Evolutionary conservation across 2,797 vertebrate genomes (phyloP), one percentile per base, ranked within the genome.

Genomic region (Cirrhinus mrigala): DNA sequence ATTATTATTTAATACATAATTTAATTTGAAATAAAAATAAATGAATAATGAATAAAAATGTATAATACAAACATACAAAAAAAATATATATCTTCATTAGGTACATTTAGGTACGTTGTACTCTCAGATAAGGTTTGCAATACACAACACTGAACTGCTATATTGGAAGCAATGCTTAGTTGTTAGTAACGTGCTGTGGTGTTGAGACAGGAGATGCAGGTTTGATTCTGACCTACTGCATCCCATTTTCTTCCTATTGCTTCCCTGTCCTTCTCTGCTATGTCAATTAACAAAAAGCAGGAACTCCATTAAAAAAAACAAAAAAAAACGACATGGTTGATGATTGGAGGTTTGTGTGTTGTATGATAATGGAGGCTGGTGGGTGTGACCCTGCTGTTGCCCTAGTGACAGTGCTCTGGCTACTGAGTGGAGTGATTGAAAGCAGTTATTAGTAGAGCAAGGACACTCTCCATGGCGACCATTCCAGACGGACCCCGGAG

Each of bases 371-470:
- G 85, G 3, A 71, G 66, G 92, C 89, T 85, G 15, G 86, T 48
- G 87, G 87, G 90, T 89, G 84, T 85, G 90, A 75, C 85, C 84
- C 82, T 50, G 62, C 89, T 88, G 89, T 90, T 88, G 89, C 89
- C 81, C 87, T 82, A 88, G 90, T 91, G 89, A 91, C 89, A 86
- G 87, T 84, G 74, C 84, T 87, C 91, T 83, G 80, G 91, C 90
- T 90, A 90, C 85, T 90, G 89, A 94, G 56, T 92, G 92, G 48
- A 76, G 94, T 94, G 92, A 95, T 92, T 91, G 93, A 95, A 91
- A 91, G 92, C 89, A 90, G 92, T 93, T 94, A 93, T 95, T 94
- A 94, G 92, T 87, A 74, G 88, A 90, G 88, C 91, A 93, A 92
- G 93, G 92, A 94, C 92, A 92, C 87, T 90, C 84, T 88, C 81